Conservation (phyloP, 1,140 invertebrate genomes). For the Papilio helenus region DNA sequence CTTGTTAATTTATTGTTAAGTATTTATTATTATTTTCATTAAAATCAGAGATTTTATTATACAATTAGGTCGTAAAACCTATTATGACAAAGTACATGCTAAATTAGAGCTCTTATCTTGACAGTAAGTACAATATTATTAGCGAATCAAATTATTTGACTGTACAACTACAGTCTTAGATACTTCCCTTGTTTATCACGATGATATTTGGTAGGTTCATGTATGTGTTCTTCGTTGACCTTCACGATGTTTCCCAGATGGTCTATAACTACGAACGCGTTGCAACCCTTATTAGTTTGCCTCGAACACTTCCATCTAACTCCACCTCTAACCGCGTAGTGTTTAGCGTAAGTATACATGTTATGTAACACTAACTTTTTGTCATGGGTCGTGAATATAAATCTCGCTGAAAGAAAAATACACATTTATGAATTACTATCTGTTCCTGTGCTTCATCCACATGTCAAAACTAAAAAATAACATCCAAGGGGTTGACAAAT, state of each 20-base stretch:
- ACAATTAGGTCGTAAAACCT: no score
- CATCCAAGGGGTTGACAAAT: no score
- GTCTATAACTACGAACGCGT: constrained; percentile 43
- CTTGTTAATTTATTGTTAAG: no score
- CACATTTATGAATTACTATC: not conserved
- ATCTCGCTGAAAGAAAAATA: constrained; percentile 38
- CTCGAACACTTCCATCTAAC: constrained; percentile 51
- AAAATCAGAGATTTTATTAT: no score
- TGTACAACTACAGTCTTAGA: constrained; percentile 8
- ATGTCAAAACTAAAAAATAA: no score
- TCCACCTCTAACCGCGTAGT: constrained; percentile 45
- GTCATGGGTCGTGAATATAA: constrained; percentile 38
- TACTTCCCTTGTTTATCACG: constrained; percentile 32
- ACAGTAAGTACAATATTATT: no score
- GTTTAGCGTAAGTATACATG: constrained; percentile 50
- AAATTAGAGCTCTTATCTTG: no score
- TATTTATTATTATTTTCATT: no score
- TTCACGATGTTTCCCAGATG: constrained; percentile 36
- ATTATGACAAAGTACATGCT: no score
- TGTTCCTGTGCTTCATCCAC: no score
- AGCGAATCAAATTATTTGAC: no score
- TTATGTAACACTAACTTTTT: constrained; percentile 41
- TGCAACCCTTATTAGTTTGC: constrained; percentile 42
- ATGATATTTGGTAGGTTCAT: constrained; percentile 43
- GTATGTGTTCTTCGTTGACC: constrained; percentile 33